A percentile compares a stretch with the other conserved stretches of the same genome.
phyloP scores from a whole-genome alignment of 1,140 invertebrate genomes.

The Cydia splendana region DNA sequence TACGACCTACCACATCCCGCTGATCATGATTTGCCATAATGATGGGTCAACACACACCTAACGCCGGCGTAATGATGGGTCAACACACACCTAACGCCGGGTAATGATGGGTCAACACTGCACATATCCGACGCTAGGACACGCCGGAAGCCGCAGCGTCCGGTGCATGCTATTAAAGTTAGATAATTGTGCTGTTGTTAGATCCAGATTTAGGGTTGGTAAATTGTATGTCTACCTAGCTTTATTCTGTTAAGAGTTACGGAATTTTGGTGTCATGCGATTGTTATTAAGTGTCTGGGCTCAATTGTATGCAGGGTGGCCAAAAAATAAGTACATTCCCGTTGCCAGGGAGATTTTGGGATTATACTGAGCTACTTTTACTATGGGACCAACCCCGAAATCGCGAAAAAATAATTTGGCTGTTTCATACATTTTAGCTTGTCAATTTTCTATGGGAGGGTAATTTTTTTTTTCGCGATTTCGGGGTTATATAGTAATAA shows the following conservation, averaged over 20 bases:
- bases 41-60: constrained; percentile 11
- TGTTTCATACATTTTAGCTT: too few species aligned
- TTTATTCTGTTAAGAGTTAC: neutral
- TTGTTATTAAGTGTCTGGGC: too few species aligned
- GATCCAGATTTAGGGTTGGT: neutral
- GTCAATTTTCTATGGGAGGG: too few species aligned
- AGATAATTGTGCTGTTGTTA: neutral
- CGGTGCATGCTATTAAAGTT: neutral
- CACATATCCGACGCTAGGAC: constrained; percentile 14
- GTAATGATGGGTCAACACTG: constrained; percentile 9
- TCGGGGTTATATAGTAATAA: too few species aligned
- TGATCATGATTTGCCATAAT: constrained; percentile 16
- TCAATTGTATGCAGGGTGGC: too few species aligned
- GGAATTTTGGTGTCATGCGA: too few species aligned
- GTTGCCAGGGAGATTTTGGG: too few species aligned
- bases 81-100: neutral
- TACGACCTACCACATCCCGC: constrained; percentile 6
- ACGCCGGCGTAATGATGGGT: neutral
- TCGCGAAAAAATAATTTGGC: too few species aligned
- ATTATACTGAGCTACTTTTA: too few species aligned
- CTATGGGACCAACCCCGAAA: too few species aligned
- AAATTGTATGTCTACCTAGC: neutral
- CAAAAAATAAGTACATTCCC: too few species aligned
- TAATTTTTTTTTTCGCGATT: too few species aligned
- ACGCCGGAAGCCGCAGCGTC: neutral